Conservation (phyloP, 2,797 vertebrate genomes). For the Enteromius afrohamiltoni region DNA sequence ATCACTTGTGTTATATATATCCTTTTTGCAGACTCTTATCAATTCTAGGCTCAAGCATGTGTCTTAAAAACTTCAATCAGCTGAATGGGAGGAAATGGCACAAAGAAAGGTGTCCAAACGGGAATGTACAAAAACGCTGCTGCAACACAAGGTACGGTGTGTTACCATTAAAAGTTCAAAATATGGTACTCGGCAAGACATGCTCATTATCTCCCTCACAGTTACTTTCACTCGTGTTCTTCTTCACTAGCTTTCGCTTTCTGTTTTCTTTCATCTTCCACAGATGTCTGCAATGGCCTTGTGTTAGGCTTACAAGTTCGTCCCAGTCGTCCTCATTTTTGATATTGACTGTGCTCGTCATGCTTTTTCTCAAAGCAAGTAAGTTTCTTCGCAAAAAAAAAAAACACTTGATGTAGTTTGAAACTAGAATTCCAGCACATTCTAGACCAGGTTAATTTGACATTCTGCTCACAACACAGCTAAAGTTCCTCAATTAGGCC, state of each 20-base stretch:
- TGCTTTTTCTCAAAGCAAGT: conserved; percentile 48
- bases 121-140: conserved; percentile 13
- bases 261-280: conserved; percentile 34
- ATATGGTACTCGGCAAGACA: conserved; percentile 3
- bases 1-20: neutral
- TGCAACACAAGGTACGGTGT: conserved; percentile 14
- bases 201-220: conserved; percentile 31
- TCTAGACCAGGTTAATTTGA: neutral
- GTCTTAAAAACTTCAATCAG: conserved; percentile 11
- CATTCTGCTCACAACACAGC: conserved; percentile 17
- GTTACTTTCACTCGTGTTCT: neutral
- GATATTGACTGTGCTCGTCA: conserved; percentile 10
- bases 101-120: conserved; percentile 21
- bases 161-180: neutral
- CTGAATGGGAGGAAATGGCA: conserved; percentile 32
- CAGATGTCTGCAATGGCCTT: conserved; percentile 40
- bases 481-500: conserved; percentile 31
- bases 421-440: conserved; percentile 4
- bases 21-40: neutral
- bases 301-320: neutral
- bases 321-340: conserved; percentile 22
- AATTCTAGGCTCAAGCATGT: conserved; percentile 3
- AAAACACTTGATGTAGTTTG: neutral
- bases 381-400: conserved; percentile 2
- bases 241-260: neutral